phyloP scores from a whole-genome alignment of 2,113 vertebrate genomes.

The Psophia crepitans region DNA sequence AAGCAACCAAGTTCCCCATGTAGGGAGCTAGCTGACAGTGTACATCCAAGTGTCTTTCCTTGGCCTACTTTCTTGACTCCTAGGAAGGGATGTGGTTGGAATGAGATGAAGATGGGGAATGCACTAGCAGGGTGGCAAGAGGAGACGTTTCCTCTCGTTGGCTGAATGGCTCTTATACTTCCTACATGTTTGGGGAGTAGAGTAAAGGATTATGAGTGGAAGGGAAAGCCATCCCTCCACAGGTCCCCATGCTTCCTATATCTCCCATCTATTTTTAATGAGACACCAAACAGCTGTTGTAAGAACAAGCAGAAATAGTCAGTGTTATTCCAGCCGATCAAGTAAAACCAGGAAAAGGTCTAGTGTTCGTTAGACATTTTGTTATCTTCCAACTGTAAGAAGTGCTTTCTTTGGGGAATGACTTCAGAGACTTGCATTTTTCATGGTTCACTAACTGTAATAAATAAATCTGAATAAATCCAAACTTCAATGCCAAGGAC shows the following conservation, averaged over 20 bases:
- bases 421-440: slow-evolving; percentile 37
- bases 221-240: background rate
- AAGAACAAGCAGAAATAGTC: background rate
- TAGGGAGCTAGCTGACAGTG: background rate
- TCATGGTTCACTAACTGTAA: slow-evolving; percentile 44
- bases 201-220: background rate
- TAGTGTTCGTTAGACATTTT: background rate
- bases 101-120: background rate
- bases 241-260: background rate
- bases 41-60: background rate
- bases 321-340: background rate
- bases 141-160: background rate
- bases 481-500: background rate
- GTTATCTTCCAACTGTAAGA: background rate
- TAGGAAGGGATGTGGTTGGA: background rate
- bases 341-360: background rate
- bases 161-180: background rate
- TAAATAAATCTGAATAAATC: slow-evolving; percentile 65
- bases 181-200: background rate
- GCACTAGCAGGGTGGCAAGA: background rate
- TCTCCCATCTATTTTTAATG: background rate
- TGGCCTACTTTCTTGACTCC: background rate
- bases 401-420: slow-evolving; percentile 29
- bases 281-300: background rate
- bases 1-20: background rate